Percentiles rank a stretch among this genome's conserved stretches.
Conservation (phyloP, 2,888 invertebrate species). For the Pollenia amentaria region DNA sequence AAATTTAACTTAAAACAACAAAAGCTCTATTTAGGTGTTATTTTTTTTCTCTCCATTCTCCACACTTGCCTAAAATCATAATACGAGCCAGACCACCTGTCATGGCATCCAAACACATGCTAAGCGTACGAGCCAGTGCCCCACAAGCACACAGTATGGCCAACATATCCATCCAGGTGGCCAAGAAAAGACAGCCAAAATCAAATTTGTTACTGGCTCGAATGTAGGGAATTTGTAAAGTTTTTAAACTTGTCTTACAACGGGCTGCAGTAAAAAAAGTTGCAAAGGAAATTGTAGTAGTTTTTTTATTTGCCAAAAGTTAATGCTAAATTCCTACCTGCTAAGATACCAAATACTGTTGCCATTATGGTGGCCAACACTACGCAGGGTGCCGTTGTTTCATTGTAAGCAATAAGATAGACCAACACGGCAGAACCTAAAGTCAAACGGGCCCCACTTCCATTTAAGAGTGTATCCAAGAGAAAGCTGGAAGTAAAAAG, state of each 20-base stretch:
- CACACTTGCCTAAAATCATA: slow-evolving; percentile 85
- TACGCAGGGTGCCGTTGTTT: slow-evolving; percentile 82
- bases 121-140: slow-evolving; percentile 86
- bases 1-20: slow-evolving; percentile 51
- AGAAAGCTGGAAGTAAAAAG: slow-evolving; percentile 76
- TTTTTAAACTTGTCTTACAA: slow-evolving; percentile 83
- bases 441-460: slow-evolving; percentile 83
- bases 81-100: slow-evolving; percentile 86
- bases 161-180: slow-evolving; percentile 86
- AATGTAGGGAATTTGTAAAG: slow-evolving; percentile 84
- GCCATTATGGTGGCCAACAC: slow-evolving; percentile 83
- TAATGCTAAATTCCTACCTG: slow-evolving; percentile 79
- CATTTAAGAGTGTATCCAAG: slow-evolving; percentile 82
- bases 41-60: not conserved
- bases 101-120: slow-evolving; percentile 86
- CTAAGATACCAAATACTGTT: slow-evolving; percentile 81
- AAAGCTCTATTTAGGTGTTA: not conserved
- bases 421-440: slow-evolving; percentile 83
- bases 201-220: slow-evolving; percentile 85
- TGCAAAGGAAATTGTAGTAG: not conserved
- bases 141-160: slow-evolving; percentile 86
- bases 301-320: not conserved
- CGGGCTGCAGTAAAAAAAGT: slow-evolving; percentile 77
- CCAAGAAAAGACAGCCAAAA: slow-evolving; percentile 85
- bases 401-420: slow-evolving; percentile 83